Evolutionary conservation across 1,140 invertebrate genomes (phyloP), one percentile per base, ranked within the genome.

Genomic region (Heliconius hermathena): DNA sequence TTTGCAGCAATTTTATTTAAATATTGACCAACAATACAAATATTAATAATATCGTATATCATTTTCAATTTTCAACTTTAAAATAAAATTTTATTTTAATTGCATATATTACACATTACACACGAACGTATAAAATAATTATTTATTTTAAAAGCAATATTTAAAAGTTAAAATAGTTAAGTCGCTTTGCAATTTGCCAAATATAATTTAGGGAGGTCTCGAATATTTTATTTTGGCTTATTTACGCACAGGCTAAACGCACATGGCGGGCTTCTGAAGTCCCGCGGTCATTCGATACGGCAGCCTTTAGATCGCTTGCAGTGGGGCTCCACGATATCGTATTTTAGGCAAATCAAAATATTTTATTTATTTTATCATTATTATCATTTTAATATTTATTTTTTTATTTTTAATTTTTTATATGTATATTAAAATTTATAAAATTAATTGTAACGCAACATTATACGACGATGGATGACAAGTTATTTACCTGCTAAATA

Each of bases 201-300:
- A 78, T 79, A 29, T 66, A 74, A 71, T 82, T 46, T 46, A 46
- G 36, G 8, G 81, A 85, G 80, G 82, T 79, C 22, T 87, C 77
- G 82, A 81, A 74, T 4, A 16, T 82, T 82, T 84, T 84, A 81
- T 84, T 84, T 82, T 85, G 41, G 86, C 84, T 87, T 90, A 79
- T 84, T 85, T 87, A 85, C 84, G 83, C 82, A 84, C 82, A 78
- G 82, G 74, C 82, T 84, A 84, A 87, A 81, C 85, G 85, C 86
- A 87, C 86, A 83, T 85, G 33, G 66, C 76, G 29, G 81, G 84
- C 82, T 85, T 85, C 84, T 22, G 82, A 83, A 83, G 81, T 76
- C 84, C 74, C 72, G 22, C 41, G 26, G 78, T 79, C 70, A 81
- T 74, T 52, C 38, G 74, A 82, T 80, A 82, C 79, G 78, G 78